Base-by-base conservation (phyloP, 2,113 vertebrate species). In the Jaculus jaculus region DNA sequence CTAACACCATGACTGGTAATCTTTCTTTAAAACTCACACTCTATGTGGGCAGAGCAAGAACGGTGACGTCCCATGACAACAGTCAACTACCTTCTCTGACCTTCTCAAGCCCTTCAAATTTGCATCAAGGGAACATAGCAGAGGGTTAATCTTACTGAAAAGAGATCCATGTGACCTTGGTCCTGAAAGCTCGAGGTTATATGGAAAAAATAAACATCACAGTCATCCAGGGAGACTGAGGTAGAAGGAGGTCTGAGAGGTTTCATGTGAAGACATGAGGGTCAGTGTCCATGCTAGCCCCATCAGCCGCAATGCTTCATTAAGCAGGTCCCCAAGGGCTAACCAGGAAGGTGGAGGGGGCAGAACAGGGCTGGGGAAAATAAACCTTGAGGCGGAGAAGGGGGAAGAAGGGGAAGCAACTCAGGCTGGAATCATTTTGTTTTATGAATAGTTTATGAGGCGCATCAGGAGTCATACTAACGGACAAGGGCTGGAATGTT, bases 381-480 rank as follows among this genome's bases (percentile, higher is more conserved):
- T 79, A 85, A 93, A 91, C 78, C 77, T 51, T 0, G 10, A 95
- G 74, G 65, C 91, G 61, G 66, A 96, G 74, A 60, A 92, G 61
- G 66, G 96, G 91, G 91, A 95, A 90, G 91, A 78, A 47, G 3
- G 92, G 69, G 84, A 91, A 95, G 94, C 93, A 88, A 75, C 94
- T 77, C 0, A 1, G 89, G 74, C 93, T 96, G 96, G 89, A 95
- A 95, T 96, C 89, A 2, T 94, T 96, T 96, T 94, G 93, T 95
- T 96, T 96, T 96, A 95, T 96, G 96, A 96, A 95, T 90, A 95
- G 90, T 97, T 97, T 96, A 97, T 96, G 97, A 95, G 89, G 94
- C 95, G 63, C 95, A 95, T 95, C 96, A 94, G 93, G 87, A 96
- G 93, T 93, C 96, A 94, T 78, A 75, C 93, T 73, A 92, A 88